Base-by-base conservation (phyloP, 2,797 vertebrate genomes). In the Neosilurus mollespiculum region DNA sequence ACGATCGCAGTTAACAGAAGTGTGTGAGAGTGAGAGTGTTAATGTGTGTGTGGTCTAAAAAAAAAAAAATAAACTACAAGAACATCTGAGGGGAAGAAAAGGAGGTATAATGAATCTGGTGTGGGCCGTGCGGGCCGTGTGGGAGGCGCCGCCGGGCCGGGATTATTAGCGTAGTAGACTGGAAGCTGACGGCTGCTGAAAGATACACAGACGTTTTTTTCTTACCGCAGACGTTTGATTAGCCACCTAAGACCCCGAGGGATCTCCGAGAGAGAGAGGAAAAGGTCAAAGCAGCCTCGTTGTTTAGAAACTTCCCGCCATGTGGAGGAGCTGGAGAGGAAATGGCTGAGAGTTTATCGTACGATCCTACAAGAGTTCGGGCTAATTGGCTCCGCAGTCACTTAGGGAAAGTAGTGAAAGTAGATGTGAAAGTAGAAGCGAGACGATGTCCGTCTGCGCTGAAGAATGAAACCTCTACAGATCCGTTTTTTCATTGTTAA, bases 71-170 rank as follows among this genome's bases (percentile, higher is more conserved):
- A 30, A 43, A 4, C 43, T 8, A 73, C 1, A 24, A 51, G 51
- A 54, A 16, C 24, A 7, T 77, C 20, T 43, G 30, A 37, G 30
- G 30, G 22, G 1, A 0, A n/a, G 9, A 34, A 78, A 81, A 22
- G 79, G 73, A 37, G 64, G 86, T 76, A 85, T 90, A 90, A 89
- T 88, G 86, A 90, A 80, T 88, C 86, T 84, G 82, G 84, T 84
- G 85, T 67, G 81, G 81, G 77, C 70, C 43, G 43, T 43, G 43
- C 43, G 43, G 43, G 43, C 43, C 43, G 83, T 83, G 85, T 67
- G 80, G 83, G 77, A 65, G 65, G 64, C 62, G 78, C 86, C 83
- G 86, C 56, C 72, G 82, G 88, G 87, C 75, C 81, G 79, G 82
- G 86, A 89, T 89, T 87, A 86, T 83, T 78, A 80, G 88, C 70